Base-by-base conservation (phyloP, 2,797 vertebrate species). In the Gallinago stenura region DNA sequence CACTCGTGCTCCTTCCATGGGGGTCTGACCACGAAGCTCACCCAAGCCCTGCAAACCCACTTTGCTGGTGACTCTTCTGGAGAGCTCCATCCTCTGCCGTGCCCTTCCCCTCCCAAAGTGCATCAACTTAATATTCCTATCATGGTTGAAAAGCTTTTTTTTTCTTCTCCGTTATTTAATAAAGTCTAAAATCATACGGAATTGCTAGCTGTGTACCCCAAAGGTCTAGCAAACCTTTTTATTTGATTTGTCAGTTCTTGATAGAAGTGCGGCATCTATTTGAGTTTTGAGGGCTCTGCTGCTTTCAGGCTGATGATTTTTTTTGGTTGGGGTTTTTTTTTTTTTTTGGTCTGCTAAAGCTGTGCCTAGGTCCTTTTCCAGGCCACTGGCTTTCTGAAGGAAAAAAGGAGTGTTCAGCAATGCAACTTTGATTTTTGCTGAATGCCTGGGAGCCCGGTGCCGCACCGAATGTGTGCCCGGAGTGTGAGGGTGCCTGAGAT, bases 401-500 rank as follows among this genome's bases (percentile, higher is more conserved):
- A 57, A 41, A 45, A 45, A 21, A 15, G 45, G 50, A 46, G 30
- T 15, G n/a, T 53, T 87, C 84, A 48, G 58, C 78, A 77, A 60
- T 15, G 28, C 7, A 25, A 1, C 33, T 58, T 53, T n/a, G 33
- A 37, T 41, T 60, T 75, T 93, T 71, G 28, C 39, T 43, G 26
- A 65, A 43, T 30, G 26, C 53, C 20, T 54, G 31, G n/a, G 16
- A 30, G 18, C 45, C 45, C 31, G 25, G 31, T 33, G 12, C 45
- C 39, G 5, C 15, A 2, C 24, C 2, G 45, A 31, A 18, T 21
- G 46, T 3, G 1, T 9, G 12, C 19, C 45, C 14, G 13, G 15
- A 37, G 19, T 18, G 2, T 19, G 43, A 46, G 26, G 62, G 25
- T 24, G 50, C 10, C 10, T 10, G 22, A 41, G 61, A 46, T 12